These are phyloP conservation scores for Copidosoma floridanum DNA, from an alignment of 1,140 invertebrate genomes.

Conservation along the genomic window DNA sequence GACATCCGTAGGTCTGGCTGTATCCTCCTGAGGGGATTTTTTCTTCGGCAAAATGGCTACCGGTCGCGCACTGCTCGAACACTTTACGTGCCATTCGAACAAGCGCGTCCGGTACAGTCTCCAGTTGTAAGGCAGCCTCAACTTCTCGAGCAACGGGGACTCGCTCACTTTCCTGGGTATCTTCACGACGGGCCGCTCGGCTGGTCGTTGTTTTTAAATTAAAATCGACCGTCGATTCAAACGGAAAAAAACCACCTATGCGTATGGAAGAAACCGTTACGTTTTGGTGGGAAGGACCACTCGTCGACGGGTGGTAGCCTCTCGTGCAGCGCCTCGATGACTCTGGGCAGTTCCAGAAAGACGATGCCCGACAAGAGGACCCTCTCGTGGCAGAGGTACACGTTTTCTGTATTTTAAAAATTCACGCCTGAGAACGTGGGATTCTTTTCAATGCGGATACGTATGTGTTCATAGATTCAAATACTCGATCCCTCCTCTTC, in stretches of 20 bases:
- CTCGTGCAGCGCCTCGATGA: slow-evolving; percentile 41
- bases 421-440: no score
- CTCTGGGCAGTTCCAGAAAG: slow-evolving; percentile 45
- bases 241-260: no score
- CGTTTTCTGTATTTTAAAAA: slow-evolving; percentile 35
- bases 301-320: slow-evolving; percentile 36
- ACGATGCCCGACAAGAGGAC: slow-evolving; percentile 49
- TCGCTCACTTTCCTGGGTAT: slow-evolving; percentile 1
- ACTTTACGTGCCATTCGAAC: slow-evolving; percentile 31
- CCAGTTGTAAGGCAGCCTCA: slow-evolving; percentile 37
- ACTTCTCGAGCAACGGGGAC: slow-evolving; percentile 38
- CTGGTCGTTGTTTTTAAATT: no score
- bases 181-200: slow-evolving; percentile 2
- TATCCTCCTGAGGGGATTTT: no score
- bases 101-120: slow-evolving; percentile 28
- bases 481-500: slow-evolving; percentile 45
- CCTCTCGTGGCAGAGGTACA: slow-evolving; percentile 46
- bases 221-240: no score
- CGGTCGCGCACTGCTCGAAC: slow-evolving; percentile 28
- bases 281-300: slow-evolving; percentile 36
- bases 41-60: slow-evolving; percentile 34
- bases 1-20: no score
- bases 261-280: no score
- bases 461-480: no score
- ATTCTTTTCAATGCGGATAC: neutral